Evolutionary conservation across 2,113 vertebrate genomes (phyloP), one percentile per base, ranked within the genome.

Genomic region (Corynorhinus townsendii): DNA sequence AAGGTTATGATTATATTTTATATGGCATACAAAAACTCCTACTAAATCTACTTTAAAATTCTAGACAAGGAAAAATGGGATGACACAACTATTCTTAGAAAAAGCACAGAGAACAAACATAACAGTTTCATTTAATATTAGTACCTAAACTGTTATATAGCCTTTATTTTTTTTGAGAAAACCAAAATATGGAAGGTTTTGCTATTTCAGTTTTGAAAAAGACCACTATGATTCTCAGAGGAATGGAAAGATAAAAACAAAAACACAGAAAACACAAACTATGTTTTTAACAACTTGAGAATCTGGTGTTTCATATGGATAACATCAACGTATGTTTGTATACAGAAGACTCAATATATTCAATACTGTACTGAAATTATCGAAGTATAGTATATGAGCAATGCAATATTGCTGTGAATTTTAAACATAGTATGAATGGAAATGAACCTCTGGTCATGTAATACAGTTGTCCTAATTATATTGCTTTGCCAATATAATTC

Each of bases 1-100:
- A 97, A 94, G 71, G 83, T 96, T 96, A 90, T 76, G 56, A 76
- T 90, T 95, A 66, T 91, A 72, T 96, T 96, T 96, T 59, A 90
- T 59, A 95, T 93, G 89, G 19, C 49, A 68, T 94, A 80, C 26
- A 91, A 94, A 95, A 94, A 83, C 49, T 87, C 64, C 59, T 62
- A 52, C 56, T 96, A 96, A 86, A 84, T 95, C 56, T 89, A 20
- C 11, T 95, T 91, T 54, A 66, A 81, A 86, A 89, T 91, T 95
- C 19, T 76, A 89, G n/a, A 9, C 7, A 35, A 40, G 40, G 35
- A 76, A 80, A 15, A 90, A 59, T 40, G 24, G 47, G 26, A 33
- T 86, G 35, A 17, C 30, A 64, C 24, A 71, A 71, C 69, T 89
- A 89, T 79, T 77, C 76, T 59, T 76, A 80, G 59, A 68, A 77